Evolutionary conservation across 2,113 vertebrate genomes (phyloP).

Genomic region (Orthochromis malagaraziensis): DNA sequence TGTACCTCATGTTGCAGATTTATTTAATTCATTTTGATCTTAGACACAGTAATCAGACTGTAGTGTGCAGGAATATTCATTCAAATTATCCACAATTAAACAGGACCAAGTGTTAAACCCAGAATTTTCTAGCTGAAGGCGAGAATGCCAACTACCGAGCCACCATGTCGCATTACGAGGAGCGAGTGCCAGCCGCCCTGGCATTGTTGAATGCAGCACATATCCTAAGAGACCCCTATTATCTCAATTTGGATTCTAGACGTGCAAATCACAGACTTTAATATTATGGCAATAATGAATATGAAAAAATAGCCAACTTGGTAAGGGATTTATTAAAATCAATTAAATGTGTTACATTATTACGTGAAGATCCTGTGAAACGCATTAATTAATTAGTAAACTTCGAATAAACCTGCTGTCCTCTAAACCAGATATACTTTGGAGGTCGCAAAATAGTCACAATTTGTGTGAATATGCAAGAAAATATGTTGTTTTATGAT

Average conservation of each 20-base stretch:
- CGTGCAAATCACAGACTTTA: not conserved
- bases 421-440: not conserved
- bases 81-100: not conserved
- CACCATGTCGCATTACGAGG: not conserved
- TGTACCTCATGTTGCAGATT: not conserved
- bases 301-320: constrained; percentile 2
- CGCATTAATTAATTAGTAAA: not conserved
- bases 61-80: not conserved
- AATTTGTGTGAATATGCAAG: not conserved
- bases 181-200: not conserved
- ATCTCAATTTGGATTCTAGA: constrained; percentile 25
- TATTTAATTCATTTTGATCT: not conserved
- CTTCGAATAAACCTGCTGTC: not conserved
- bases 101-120: not conserved
- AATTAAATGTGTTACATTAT: not conserved
- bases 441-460: not conserved
- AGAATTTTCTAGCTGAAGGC: not conserved
- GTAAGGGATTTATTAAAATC: constrained; percentile 15
- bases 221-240: not conserved
- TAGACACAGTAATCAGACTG: not conserved
- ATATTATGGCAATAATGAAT: constrained; percentile 2
- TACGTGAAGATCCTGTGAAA: not conserved
- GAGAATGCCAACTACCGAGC: not conserved
- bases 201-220: not conserved
- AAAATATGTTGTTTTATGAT: not conserved